Evolutionary conservation across 2,113 vertebrate species (phyloP).

Genomic region (Perognathus longimembris): DNA sequence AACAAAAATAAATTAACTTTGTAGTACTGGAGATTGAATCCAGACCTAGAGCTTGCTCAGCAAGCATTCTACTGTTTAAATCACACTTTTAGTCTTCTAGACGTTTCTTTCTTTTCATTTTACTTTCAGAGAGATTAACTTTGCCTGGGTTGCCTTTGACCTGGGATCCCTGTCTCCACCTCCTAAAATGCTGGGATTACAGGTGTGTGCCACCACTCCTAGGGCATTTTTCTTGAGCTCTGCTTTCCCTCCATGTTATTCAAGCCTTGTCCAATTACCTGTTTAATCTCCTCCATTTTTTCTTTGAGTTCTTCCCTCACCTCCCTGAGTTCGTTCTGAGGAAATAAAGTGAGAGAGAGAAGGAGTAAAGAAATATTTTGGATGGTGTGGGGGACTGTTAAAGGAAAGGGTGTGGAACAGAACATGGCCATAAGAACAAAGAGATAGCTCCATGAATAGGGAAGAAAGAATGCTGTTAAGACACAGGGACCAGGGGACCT

Average conservation of each 20-base stretch:
- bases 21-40: too few relatives aligned
- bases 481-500: accelerated
- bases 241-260: not conserved
- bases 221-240: not conserved
- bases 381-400: not conserved
- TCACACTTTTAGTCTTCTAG: too few relatives aligned
- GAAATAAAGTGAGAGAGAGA: slow-evolving; percentile 37
- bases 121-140: too few relatives aligned
- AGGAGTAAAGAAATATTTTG: not conserved
- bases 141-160: too few relatives aligned
- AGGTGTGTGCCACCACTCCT: too few relatives aligned
- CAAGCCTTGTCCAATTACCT: slow-evolving; percentile 61
- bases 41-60: too few relatives aligned
- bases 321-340: slow-evolving; percentile 77
- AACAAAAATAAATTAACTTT: too few relatives aligned
- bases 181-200: too few relatives aligned
- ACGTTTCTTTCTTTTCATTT: too few relatives aligned
- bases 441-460: accelerated
- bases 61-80: too few relatives aligned
- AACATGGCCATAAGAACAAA: not conserved
- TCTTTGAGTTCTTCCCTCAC: slow-evolving; percentile 80
- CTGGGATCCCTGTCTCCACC: too few relatives aligned
- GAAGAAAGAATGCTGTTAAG: not conserved
- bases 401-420: not conserved
- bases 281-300: slow-evolving; percentile 81